phyloP scores from a whole-genome alignment of 2,797 vertebrate species.

The Mionectes olivaceus region DNA sequence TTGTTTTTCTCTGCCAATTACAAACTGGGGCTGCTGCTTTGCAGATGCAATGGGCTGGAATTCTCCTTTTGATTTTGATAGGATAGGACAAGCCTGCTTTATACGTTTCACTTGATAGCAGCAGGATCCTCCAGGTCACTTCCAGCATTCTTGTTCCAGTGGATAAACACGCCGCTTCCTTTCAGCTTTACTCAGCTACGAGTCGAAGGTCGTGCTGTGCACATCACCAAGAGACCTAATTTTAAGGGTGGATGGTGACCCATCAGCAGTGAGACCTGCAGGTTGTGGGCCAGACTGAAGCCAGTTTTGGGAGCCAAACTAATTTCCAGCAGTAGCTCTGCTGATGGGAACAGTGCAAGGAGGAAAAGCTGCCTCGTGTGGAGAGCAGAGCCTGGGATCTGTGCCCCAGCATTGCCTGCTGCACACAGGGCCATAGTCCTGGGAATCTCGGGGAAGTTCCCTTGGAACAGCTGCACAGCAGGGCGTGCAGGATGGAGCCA shows the following conservation, averaged over 20 bases:
- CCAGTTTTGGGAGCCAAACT: not conserved
- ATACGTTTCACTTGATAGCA: constrained; percentile 25
- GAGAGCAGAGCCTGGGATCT: not conserved
- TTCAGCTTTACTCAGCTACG: constrained; percentile 28
- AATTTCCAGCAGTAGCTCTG: not conserved
- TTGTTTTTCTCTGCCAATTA: constrained; percentile 30
- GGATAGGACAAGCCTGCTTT: constrained; percentile 34
- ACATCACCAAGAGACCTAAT: constrained; percentile 6
- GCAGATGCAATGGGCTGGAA: not conserved
- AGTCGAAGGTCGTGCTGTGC: not conserved
- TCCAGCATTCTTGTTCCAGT: constrained; percentile 30
- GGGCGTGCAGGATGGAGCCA: not conserved
- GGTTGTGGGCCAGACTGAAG: not conserved
- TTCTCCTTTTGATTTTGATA: constrained; percentile 44
- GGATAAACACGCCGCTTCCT: constrained; percentile 20
- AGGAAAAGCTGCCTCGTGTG: not conserved
- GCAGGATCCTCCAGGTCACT: constrained; percentile 54
- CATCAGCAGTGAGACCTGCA: not conserved
- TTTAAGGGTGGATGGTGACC: not conserved
- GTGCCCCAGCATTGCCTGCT: fast-evolving
- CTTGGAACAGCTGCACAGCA: not conserved
- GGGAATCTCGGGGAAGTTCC: not conserved
- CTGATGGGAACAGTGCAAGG: not conserved
- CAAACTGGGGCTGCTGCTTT: not conserved
- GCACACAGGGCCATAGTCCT: fast-evolving